A percentile compares a stretch with the other conserved stretches of the same genome.
These are phyloP conservation scores for Macrotus californicus DNA, from an alignment of 2,113 vertebrate genomes.

Conservation along the genomic window DNA sequence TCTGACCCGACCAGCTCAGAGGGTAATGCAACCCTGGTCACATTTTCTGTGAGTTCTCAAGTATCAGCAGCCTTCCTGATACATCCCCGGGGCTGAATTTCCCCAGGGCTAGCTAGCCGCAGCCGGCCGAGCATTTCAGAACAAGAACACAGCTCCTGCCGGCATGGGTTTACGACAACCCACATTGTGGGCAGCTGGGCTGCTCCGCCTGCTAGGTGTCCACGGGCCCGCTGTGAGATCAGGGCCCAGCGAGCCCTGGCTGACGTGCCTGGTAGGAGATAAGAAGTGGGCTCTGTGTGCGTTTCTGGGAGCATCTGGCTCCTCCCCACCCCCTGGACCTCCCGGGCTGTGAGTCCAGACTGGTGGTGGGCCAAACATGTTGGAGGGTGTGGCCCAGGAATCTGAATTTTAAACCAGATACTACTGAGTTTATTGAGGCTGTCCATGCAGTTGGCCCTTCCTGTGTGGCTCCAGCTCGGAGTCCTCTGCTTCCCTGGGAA, in stretches of 20 bases:
- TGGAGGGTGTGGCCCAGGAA: not conserved
- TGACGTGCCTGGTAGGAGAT: fast-evolving
- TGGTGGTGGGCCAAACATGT: not conserved
- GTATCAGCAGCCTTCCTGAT: constrained; percentile 37
- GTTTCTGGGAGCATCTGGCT: not conserved
- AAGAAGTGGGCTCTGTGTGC: not conserved
- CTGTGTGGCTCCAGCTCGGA: not conserved
- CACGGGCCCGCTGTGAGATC: fast-evolving
- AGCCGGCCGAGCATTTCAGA: not conserved
- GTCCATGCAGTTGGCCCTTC: fast-evolving
- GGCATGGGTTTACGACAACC: not conserved
- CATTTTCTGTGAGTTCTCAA: constrained; percentile 45
- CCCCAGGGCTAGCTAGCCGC: not conserved
- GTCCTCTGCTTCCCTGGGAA: not conserved
- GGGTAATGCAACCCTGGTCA: constrained; percentile 40
- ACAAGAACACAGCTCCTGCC: not conserved
- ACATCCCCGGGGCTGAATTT: not conserved
- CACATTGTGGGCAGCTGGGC: not conserved
- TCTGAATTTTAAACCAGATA: not conserved
- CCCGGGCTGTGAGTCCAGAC: not conserved
- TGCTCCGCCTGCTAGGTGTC: not conserved
- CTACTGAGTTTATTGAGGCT: not conserved
- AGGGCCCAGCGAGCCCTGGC: no score
- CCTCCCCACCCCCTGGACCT: not conserved
- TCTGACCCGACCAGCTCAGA: constrained; percentile 28